Evolutionary conservation across 2,113 vertebrate species (phyloP), one percentile per base, ranked within the genome.

Genomic region (Myrmecophaga tridactyla): DNA sequence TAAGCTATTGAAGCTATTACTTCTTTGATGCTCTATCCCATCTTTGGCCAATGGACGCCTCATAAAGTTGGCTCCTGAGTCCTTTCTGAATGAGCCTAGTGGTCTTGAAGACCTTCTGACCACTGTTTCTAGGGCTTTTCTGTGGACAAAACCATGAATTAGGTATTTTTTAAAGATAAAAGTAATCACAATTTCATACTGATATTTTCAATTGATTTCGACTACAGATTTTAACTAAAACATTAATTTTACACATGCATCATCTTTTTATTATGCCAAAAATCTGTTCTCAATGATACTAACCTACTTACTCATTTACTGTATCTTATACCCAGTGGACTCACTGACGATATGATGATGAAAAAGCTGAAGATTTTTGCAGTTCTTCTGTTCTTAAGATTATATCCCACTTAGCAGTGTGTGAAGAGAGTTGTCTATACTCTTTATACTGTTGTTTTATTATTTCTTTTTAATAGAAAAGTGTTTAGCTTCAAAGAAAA

Each of bases 401-500:
- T 73, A 75, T 23, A 85, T n/a, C 5, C 48, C 48, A 51, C 48
- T 51, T 58, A n/a, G n/a, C 41, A 34, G 65, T 56, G 69, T 76
- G 76, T 76, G 70, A 29, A 75, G 34, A 7, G 3, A 48, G 39
- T 9, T 18, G 8, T 41, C 53, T 62, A 20, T 65, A 39, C n/a
- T 58, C 62, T 77, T 86, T 27, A 51, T 31, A 1, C 82, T 65
- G 36, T 89, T 14, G 10, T 94, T 95, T 93, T 88, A 36, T 60
- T 0, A 27, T 94, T 97, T 2, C 96, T 89, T 3, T 97, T 89
- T 92, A 85, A 25, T 76, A 89, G 41, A 92, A 94, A 96, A 92
- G 63, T 76, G 87, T 76, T 87, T 20, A 76, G 39, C 60, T 97
- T 97, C 92, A 86, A 95, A 97, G 92, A 94, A 94, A 70, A 87